A percentile compares a stretch with the other conserved stretches of the same genome.
These are phyloP conservation scores for Theocolax elegans DNA, from an alignment of 1,140 invertebrate genomes.

Conservation along the genomic window DNA sequence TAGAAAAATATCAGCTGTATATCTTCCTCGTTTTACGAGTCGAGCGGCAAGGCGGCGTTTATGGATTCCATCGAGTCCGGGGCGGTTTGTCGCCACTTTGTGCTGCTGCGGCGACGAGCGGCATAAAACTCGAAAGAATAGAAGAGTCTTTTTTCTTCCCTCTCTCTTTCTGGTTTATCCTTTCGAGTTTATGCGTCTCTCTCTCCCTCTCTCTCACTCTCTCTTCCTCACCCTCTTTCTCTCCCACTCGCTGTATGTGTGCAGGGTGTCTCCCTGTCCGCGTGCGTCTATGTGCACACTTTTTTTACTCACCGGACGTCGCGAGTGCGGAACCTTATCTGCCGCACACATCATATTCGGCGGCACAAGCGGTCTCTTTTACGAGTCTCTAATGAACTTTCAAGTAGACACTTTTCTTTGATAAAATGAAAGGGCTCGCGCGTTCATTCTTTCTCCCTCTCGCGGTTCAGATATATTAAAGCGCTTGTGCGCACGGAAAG, in stretches of 20 bases:
- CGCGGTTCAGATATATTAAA: constrained; percentile 16
- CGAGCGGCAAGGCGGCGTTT: not conserved
- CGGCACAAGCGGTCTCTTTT: constrained; percentile 19
- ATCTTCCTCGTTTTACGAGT: constrained; percentile 12
- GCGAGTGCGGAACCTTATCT: constrained; percentile 22
- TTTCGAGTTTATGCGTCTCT: no score
- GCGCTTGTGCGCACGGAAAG: not conserved
- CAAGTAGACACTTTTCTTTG: constrained; percentile 31
- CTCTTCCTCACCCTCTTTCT: not conserved
- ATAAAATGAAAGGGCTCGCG: constrained; percentile 18
- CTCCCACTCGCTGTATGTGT: no score
- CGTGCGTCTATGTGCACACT: no score
- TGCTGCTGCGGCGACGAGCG: constrained; percentile 1
- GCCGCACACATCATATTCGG: constrained; percentile 16
- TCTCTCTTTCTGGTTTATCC: not conserved
- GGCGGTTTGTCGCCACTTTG: constrained; percentile 36
- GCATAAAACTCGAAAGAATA: constrained; percentile 23
- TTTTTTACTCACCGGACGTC: not conserved
- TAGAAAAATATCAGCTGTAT: constrained; percentile 38
- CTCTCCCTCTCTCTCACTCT: not conserved
- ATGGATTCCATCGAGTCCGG: constrained; percentile 25
- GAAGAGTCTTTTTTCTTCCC: not conserved
- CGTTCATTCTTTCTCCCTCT: no score
- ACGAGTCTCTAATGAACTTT: constrained; percentile 39
- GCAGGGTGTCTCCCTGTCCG: no score